Base-by-base conservation (phyloP, 2,888 invertebrate species). In the Netelia melanura region DNA sequence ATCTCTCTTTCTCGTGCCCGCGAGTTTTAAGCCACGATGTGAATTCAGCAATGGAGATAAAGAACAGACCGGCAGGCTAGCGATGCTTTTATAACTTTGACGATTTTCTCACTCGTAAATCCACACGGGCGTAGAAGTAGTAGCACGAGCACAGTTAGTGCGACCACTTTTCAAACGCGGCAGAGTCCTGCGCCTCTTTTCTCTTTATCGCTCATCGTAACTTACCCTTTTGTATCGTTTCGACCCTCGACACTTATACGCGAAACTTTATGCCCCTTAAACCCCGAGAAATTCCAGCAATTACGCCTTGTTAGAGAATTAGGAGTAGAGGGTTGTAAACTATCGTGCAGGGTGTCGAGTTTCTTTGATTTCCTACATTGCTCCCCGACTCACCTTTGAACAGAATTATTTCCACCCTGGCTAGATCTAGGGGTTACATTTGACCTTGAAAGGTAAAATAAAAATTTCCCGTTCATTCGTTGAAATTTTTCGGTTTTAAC, bases 61-160 rank as follows among this genome's bases (percentile, higher is more conserved):
- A 79, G 23, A 56, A 58, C 30, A 17, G 23, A 43, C 38, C 67
- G 43, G 48, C 65, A 1, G 21, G 44, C 17, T 23, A 25, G 56
- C 25, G 65, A 64, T 71, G 25, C 64, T 79, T 81, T 79, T 71
- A 75, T 48, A 77, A 70, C 74, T 77, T 44, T 70, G 84, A 79
- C 64, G 84, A 78, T 75, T 78, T 65, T 56, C 54, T 52, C 30
- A 72, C 78, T 85, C 83, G 84, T 52, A 70, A 81, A 78, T 78
- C 75, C 74, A 74, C 67, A 54, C 38, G 77, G 52, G 21, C 43
- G 44, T 58, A 44, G 44, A 54, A 74, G 78, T 64, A 78, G 23
- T 56, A 43, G 23, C 30, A 71, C 17, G 58, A 21, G 58, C 9
- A 23, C 21, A n/a, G 14, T 17, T 21, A 58, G 21, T 23, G 6